These are phyloP conservation scores for Gouania willdenowi DNA, from an alignment of 2,797 vertebrate genomes.

Conservation along the genomic window DNA sequence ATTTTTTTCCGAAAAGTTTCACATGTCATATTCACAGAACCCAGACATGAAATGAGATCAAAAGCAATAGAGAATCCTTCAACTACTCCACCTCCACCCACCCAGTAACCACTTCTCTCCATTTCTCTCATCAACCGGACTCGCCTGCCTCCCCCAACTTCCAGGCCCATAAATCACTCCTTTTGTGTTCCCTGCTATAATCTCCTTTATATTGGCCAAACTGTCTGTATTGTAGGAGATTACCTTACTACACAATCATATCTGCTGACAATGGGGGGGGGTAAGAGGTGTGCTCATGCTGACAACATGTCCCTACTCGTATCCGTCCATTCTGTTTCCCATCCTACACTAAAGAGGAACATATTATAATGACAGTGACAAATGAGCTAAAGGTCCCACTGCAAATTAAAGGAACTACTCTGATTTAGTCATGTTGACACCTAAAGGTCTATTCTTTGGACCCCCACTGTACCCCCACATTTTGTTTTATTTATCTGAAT, in stretches of 20 bases:
- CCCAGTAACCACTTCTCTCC: slow-evolving; percentile 10
- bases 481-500: too few relatives aligned
- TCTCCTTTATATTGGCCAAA: slow-evolving; percentile 56
- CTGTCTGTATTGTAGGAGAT: slow-evolving; percentile 48
- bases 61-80: slow-evolving; percentile 4
- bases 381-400: slow-evolving; percentile 55
- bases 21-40: too few relatives aligned
- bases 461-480: too few relatives aligned
- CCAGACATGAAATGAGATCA: neutral
- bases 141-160: slow-evolving; percentile 34
- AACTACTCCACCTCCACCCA: neutral
- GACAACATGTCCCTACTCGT: slow-evolving; percentile 29
- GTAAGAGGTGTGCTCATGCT: slow-evolving; percentile 35
- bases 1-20: too few relatives aligned
- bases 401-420: slow-evolving; percentile 56
- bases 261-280: slow-evolving; percentile 58
- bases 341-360: slow-evolving; percentile 44
- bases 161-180: slow-evolving; percentile 62
- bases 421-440: too few relatives aligned
- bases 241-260: slow-evolving; percentile 58
- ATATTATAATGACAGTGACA: slow-evolving; percentile 66
- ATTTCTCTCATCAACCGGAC: slow-evolving; percentile 26
- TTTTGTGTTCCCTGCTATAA: slow-evolving; percentile 50
- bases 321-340: slow-evolving; percentile 24
- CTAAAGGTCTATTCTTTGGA: too few relatives aligned